Conservation (phyloP, 2,113 vertebrate species). For the Oncorhynchus keta region DNA sequence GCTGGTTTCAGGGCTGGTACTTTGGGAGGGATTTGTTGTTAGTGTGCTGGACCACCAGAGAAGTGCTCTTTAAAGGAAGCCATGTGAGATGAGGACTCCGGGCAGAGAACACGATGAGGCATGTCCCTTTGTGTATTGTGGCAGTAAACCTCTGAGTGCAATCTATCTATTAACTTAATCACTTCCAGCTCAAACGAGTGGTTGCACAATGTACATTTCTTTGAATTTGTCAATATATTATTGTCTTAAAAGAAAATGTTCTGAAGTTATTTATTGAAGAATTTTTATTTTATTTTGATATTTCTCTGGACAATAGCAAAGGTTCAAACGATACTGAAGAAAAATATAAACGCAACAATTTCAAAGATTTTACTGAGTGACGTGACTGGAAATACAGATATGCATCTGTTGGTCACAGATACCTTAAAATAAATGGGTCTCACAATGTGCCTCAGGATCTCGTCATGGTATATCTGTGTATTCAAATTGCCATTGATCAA, state of each 20-base stretch:
- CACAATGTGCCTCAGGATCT: no score
- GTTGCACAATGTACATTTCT: slow-evolving; percentile 15
- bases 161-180: slow-evolving; percentile 43
- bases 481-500: no score
- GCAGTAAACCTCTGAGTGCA: slow-evolving; percentile 39
- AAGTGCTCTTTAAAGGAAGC: neutral
- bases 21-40: neutral
- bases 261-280: slow-evolving; percentile 30
- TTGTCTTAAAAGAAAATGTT: slow-evolving; percentile 13
- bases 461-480: no score
- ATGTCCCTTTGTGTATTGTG: slow-evolving; percentile 12
- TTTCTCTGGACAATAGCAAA: neutral
- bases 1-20: neutral
- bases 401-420: no score
- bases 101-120: neutral
- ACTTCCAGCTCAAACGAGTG: slow-evolving; percentile 31
- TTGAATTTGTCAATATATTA: slow-evolving; percentile 19
- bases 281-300: neutral
- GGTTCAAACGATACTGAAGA: neutral
- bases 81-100: neutral
- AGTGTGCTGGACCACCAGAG: neutral
- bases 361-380: no score
- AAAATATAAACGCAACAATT: no score
- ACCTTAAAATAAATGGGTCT: no score
- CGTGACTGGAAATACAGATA: no score